Evolutionary conservation across 2,888 invertebrate genomes (phyloP).

Genomic region (Galerucella nymphaeae): DNA sequence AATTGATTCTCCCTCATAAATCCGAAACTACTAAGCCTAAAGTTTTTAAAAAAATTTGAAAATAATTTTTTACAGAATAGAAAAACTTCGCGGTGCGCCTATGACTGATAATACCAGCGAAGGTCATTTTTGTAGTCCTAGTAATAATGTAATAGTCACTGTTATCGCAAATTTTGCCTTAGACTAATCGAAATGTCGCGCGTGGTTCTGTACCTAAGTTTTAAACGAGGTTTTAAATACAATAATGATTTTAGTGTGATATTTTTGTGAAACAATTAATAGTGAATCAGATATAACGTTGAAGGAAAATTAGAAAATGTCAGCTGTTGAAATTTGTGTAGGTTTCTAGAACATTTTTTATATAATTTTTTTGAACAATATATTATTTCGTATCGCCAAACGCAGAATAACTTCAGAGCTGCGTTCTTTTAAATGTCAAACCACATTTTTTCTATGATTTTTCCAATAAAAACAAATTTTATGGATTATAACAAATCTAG

Average conservation of each 20-base stretch:
- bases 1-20: too few species aligned
- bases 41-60: too few species aligned
- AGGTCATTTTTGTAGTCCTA: conserved; percentile 26
- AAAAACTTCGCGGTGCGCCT: not conserved
- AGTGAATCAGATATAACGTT: not conserved
- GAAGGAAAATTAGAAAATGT: not conserved
- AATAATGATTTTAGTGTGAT: not conserved
- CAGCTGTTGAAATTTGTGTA: not conserved
- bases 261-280: not conserved
- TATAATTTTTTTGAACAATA: not conserved
- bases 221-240: not conserved
- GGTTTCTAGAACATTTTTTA: not conserved
- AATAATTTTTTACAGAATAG: too few species aligned
- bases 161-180: conserved; percentile 30
- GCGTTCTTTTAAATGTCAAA: too few species aligned
- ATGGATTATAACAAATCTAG: too few species aligned
- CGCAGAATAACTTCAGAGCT: too few species aligned
- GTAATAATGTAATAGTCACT: conserved; percentile 15
- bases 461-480: too few species aligned
- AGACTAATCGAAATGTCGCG: not conserved
- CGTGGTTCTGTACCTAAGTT: too few species aligned
- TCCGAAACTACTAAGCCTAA: too few species aligned
- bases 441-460: too few species aligned
- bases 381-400: too few species aligned
- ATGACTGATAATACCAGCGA: conserved; percentile 30